Evolutionary conservation across 2,888 invertebrate species (phyloP).

Genomic region (Hartigia nigra): DNA sequence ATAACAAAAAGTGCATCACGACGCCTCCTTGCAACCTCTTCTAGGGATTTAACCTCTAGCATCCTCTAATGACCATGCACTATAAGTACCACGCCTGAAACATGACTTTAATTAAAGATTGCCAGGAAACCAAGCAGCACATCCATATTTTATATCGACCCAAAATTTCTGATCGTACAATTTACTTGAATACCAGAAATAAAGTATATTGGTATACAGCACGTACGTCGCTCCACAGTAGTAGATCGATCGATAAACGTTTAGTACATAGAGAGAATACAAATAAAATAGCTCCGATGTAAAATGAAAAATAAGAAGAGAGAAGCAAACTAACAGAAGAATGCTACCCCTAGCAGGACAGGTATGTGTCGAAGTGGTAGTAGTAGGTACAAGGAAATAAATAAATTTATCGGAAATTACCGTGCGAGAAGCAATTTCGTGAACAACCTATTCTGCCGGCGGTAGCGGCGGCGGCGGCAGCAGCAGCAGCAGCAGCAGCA

Average conservation of each 20-base stretch:
- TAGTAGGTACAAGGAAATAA: neutral
- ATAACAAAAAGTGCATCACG: conserved; percentile 16
- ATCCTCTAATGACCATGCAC: conserved; percentile 53
- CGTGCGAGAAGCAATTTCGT: neutral
- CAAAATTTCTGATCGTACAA: neutral
- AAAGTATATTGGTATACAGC: neutral
- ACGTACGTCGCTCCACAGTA: neutral
- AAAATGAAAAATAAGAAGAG: neutral
- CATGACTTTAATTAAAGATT: conserved; percentile 58
- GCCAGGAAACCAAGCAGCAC: neutral
- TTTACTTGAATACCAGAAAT: neutral
- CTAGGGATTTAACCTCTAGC: conserved; percentile 30
- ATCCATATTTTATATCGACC: neutral
- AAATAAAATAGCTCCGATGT: neutral
- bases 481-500: too few relatives aligned
- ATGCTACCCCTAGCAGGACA: neutral
- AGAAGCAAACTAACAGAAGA: neutral
- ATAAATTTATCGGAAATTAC: neutral
- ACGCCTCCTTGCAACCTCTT: neutral
- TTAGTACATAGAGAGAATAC: neutral
- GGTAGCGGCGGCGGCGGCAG: neutral
- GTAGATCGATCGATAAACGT: neutral
- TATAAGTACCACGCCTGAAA: conserved; percentile 48
- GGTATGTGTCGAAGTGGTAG: neutral
- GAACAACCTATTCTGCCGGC: neutral